Base-by-base conservation (phyloP, 2,797 vertebrate genomes). In the Anolis apletophallus region DNA sequence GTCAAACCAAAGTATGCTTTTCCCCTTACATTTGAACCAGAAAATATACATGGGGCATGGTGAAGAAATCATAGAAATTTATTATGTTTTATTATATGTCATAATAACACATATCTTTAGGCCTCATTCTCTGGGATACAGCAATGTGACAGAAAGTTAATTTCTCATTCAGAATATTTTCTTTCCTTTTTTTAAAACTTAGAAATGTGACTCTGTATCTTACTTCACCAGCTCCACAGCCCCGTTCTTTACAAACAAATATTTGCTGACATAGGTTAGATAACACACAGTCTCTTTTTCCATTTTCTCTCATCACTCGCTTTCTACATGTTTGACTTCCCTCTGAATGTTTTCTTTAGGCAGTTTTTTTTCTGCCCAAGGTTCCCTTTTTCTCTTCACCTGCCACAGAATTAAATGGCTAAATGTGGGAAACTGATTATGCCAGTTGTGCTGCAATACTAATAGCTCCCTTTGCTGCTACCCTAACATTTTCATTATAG, bases 351-450 rank as follows among this genome's bases (percentile, higher is more conserved):
- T 85, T 87, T 80, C 26, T n/a, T 36, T 26, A 52, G 10, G 5
- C 13, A 36, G 5, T 84, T 91, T 75, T 26, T 89, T 73, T 73
- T 68, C 29, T 68, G 12, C 68, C 64, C 29, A n/a, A 21, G 23
- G 36, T 23, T 40, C 36, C 19, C 46, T 73, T 73, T 40, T 68
- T 84, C 2, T 46, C 50, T 85, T 83, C 36, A 55, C n/a, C 26
- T 77, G 32, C 4, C 36, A 85, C 14, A 73, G 17, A 85, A 73
- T 67, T 13, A 81, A 69, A 61, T 8, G 8, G 14, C 4, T 55
- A 81, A 64, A 88, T 85, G 79, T 82, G 32, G 54, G 64, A 64
- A 88, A 82, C 50, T 84, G 0, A 1, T 14, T 87, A 67, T 80
- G 1, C 17, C 32, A 55, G 9, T 79, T 14, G 16, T 50, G 46